These are phyloP conservation scores for Macrobrachium rosenbergii DNA, from an alignment of 1,140 invertebrate species.

Conservation along the genomic window DNA sequence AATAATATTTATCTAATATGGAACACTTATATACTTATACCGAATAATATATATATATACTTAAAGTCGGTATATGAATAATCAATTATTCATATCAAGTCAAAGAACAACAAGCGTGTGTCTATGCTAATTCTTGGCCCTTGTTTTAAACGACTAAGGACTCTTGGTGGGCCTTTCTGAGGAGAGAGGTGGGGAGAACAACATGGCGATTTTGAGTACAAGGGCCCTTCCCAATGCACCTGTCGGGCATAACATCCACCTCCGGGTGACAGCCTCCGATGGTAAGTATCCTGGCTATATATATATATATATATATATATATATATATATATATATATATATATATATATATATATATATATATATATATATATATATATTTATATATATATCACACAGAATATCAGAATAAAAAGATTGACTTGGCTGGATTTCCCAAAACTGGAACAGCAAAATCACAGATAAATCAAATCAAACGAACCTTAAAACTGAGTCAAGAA, in stretches of 20 bases:
- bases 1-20: too few species aligned
- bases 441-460: too few species aligned
- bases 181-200: neutral
- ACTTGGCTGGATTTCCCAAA: too few species aligned
- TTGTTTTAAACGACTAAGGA: slow-evolving; percentile 45
- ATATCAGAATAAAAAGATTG: too few species aligned
- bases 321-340: neutral
- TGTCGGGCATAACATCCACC: neutral
- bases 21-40: too few species aligned
- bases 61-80: too few species aligned
- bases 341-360: slow-evolving; percentile 22
- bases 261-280: neutral
- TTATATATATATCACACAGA: neutral
- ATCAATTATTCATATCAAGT: too few species aligned
- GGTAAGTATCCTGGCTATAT: neutral
- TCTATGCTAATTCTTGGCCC: slow-evolving; percentile 40
- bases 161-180: slow-evolving; percentile 24
- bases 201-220: slow-evolving; percentile 20
- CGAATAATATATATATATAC: too few species aligned
- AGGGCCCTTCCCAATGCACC: slow-evolving; percentile 17
- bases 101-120: slow-evolving; percentile 2
- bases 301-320: neutral
- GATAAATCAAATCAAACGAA: too few species aligned
- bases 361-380: slow-evolving; percentile 16
- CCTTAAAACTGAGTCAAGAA: too few species aligned